These are phyloP conservation scores for Girardia tigrina DNA, from an alignment of 2,888 invertebrate genomes.

Conservation along the genomic window DNA sequence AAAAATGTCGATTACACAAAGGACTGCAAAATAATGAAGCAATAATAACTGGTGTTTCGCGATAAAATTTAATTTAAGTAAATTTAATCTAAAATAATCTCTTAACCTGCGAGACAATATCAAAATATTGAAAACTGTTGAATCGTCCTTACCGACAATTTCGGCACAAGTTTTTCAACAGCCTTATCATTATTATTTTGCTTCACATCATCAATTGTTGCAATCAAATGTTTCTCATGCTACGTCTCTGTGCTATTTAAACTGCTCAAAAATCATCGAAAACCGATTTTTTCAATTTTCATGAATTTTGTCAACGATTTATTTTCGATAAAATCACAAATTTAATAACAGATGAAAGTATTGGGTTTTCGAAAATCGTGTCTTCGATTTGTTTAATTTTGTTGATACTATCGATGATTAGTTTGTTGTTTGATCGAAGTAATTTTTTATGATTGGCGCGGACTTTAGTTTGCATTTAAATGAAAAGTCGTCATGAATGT, in stretches of 20 bases:
- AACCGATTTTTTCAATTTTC: background rate
- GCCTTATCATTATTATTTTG: constrained; percentile 84
- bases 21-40: no score
- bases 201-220: constrained; percentile 75
- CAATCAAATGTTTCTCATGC: constrained; percentile 61
- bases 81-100: no score
- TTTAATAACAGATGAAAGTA: background rate
- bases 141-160: constrained; percentile 75
- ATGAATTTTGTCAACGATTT: background rate
- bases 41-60: no score
- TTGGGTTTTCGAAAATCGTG: background rate
- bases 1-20: no score
- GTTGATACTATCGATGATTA: background rate
- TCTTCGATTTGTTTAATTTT: background rate
- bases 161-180: constrained; percentile 82
- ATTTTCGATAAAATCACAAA: background rate
- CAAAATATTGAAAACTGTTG: constrained; percentile 60
- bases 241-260: constrained; percentile 56
- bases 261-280: background rate
- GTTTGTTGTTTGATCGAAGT: constrained; percentile 17
- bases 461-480: no score
- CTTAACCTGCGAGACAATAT: no score
- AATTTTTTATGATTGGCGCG: no score
- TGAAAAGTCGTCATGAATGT: no score
- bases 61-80: no score